A percentile compares a stretch with the other conserved stretches of the same genome.
Conservation (phyloP, 1,140 invertebrate species). For the Monomorium pharaonis region DNA sequence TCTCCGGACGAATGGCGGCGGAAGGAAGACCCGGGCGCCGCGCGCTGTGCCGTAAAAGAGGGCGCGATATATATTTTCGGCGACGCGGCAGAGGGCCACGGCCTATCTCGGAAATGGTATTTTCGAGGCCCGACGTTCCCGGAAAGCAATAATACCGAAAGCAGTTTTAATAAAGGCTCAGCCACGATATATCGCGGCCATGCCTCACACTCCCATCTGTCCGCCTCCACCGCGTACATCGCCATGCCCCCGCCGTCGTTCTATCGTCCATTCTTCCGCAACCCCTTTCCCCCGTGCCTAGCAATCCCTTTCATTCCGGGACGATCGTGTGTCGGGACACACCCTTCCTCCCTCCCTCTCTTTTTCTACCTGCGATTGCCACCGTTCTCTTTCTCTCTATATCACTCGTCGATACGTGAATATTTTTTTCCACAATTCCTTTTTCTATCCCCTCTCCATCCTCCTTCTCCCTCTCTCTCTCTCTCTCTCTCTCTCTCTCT, state of each 20-base stretch:
- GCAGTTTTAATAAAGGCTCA: conserved; percentile 78
- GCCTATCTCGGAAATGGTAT: conserved; percentile 75
- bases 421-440: conserved; percentile 61
- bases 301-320: conserved; percentile 46
- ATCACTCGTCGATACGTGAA: conserved; percentile 62
- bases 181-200: conserved; percentile 74
- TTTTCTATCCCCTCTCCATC: background rate
- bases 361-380: background rate
- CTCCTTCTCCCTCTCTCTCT: conserved; percentile 12
- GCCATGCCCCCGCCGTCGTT: conserved; percentile 12
- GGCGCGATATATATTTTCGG: conserved; percentile 64
- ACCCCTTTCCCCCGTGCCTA: background rate
- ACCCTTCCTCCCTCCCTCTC: background rate
- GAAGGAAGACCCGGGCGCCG: background rate
- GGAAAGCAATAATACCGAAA: conserved; percentile 78
- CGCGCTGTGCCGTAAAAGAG: background rate
- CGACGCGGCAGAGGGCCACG: conserved; percentile 46
- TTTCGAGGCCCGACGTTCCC: conserved; percentile 76
- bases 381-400: conserved; percentile 25
- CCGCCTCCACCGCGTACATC: conserved; percentile 57
- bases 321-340: conserved; percentile 37
- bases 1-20: background rate
- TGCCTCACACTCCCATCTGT: conserved; percentile 67
- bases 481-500: background rate
- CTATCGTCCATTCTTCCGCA: conserved; percentile 67